Conservation (phyloP, 2,797 vertebrate genomes). For the Pangasius larnaudii region DNA sequence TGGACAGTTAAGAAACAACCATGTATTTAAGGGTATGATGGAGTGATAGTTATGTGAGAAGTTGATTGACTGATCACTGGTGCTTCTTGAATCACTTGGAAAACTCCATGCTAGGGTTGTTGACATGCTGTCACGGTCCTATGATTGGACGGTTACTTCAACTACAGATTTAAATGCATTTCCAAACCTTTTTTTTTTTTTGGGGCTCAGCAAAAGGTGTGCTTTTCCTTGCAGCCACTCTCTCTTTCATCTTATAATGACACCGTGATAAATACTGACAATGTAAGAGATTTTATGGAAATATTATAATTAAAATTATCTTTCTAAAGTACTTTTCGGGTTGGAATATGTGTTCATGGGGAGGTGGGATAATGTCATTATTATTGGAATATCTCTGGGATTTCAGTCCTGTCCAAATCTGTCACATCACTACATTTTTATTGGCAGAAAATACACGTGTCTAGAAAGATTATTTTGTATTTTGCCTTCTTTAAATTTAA, state of each 20-base stretch:
- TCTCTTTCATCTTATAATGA: not conserved
- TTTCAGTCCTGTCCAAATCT: not conserved
- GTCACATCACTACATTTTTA: not conserved
- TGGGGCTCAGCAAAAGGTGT: not conserved
- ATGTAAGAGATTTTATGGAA: not conserved
- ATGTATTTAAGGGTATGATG: slow-evolving; percentile 1
- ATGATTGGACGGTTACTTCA: not conserved
- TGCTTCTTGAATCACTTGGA: not conserved
- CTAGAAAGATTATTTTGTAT: not conserved
- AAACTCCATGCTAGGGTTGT: not conserved
- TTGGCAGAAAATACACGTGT: not conserved
- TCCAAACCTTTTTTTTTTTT: not conserved
- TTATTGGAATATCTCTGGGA: not conserved
- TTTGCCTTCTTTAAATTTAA: not conserved
- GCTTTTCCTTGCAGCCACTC: not conserved
- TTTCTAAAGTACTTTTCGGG: not conserved
- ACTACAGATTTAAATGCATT: not conserved
- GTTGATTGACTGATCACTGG: not conserved
- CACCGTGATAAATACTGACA: not conserved
- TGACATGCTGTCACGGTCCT: not conserved
- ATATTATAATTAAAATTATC: not conserved
- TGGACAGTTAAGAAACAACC: too few species aligned
- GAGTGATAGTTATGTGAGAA: not conserved
- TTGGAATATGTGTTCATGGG: not conserved
- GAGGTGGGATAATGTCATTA: not conserved